A percentile compares a stretch with the other conserved stretches of the same genome.
Conservation (phyloP, 1,140 invertebrate species). For the Ips typographus region DNA sequence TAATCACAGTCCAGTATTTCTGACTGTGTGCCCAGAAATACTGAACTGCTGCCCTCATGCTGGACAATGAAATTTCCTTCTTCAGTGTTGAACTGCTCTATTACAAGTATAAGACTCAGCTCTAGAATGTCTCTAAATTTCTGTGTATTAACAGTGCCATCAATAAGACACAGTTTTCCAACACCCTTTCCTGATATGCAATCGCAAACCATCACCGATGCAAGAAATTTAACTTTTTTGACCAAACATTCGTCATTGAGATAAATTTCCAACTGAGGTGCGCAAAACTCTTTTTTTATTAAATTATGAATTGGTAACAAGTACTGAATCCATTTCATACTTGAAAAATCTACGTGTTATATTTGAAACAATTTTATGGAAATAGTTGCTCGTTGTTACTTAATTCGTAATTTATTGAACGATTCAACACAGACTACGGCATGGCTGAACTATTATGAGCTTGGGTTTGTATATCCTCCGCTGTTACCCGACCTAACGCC, state of each 20-base stretch:
- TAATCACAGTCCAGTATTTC: too few relatives aligned
- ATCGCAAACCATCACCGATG: neutral
- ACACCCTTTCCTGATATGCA: neutral
- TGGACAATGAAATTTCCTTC: neutral
- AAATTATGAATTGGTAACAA: too few relatives aligned
- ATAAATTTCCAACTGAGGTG: neutral
- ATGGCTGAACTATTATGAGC: neutral
- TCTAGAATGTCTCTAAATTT: neutral
- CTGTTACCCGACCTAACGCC: too few relatives aligned
- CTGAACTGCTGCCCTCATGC: neutral
- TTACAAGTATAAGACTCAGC: neutral
- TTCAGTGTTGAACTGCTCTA: neutral
- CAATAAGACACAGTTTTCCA: neutral
- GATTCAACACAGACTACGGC: too few relatives aligned
- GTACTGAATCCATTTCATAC: too few relatives aligned
- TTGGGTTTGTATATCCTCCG: too few relatives aligned
- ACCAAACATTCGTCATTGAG: neutral
- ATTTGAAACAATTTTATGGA: too few relatives aligned
- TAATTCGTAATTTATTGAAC: too few relatives aligned
- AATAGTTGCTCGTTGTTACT: too few relatives aligned
- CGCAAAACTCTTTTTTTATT: too few relatives aligned
- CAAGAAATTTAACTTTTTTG: constrained; percentile 1
- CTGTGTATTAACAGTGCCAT: neutral
- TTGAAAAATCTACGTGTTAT: too few relatives aligned
- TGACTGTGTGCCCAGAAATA: too few relatives aligned